Evolutionary conservation across 2,888 invertebrate genomes (phyloP).

Genomic region (Caenorhabditis parvicauda): DNA sequence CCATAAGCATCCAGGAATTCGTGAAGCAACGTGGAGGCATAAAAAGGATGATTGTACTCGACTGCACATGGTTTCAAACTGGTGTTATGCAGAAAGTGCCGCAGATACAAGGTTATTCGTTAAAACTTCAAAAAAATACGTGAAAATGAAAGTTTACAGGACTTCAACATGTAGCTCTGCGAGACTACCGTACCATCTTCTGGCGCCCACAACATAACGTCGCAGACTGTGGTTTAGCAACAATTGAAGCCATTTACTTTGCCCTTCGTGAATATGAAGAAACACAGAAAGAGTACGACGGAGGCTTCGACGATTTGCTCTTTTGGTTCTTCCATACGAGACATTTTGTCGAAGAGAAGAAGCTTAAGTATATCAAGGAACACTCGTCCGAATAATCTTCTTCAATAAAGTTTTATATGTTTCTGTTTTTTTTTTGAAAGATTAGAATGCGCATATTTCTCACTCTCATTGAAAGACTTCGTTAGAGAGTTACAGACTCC

Average conservation of each 20-base stretch:
- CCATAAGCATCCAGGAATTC: conserved; percentile 49
- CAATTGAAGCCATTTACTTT: conserved; percentile 67
- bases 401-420: too few species aligned
- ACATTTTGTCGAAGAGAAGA: conserved; percentile 26
- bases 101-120: conserved; percentile 38
- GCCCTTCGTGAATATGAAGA: conserved; percentile 47
- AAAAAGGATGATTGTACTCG: conserved; percentile 52
- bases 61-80: conserved; percentile 60
- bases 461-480: too few species aligned
- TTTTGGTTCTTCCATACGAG: conserved; percentile 57
- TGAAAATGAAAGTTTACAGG: conserved; percentile 25
- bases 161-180: conserved; percentile 63
- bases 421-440: too few species aligned
- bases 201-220: conserved; percentile 65
- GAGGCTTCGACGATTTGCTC: conserved; percentile 51
- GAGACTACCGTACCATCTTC: conserved; percentile 64
- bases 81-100: conserved; percentile 48
- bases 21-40: conserved; percentile 32
- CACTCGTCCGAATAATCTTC: neutral
- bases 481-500: too few species aligned
- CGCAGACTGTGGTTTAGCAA: conserved; percentile 61
- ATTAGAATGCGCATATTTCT: too few species aligned
- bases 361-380: conserved; percentile 11
- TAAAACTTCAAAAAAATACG: neutral
- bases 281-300: conserved; percentile 17